Base-by-base conservation (phyloP, 2,888 invertebrate genomes). In the Chydorus sphaericus region DNA sequence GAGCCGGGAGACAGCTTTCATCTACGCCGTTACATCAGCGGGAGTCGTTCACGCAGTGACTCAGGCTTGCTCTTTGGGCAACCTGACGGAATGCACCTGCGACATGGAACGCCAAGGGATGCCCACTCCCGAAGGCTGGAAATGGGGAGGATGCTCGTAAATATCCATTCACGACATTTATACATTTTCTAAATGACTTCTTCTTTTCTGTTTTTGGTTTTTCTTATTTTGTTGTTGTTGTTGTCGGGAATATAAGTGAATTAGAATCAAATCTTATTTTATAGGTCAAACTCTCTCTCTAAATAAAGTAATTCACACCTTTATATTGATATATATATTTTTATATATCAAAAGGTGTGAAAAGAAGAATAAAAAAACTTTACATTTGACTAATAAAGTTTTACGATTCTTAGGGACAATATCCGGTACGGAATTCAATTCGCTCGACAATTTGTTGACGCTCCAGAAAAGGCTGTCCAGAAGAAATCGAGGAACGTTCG, bases 41-140 rank as follows among this genome's bases (percentile, higher is more conserved):
- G 76, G 76, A 7, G 75, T 77, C 28, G 75, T 76, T 37, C 74
- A 76, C 62, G 71, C 76, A 6, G 72, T 77, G 31, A 76, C 77
- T 10, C 71, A 73, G 61, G 72, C 75, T 16, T 77, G 77, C 64
- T 74, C 73, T 60, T 70, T 72, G 3, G 77, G 77, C 20, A 75
- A 76, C 65, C 66, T 78, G 51, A 75, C 75, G 16, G 76, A 76
- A 62, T 78, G 77, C 64, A 71, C 73, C 59, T 78, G 77, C 65
- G 73, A 73, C 65, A 63, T 67, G 57, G 65, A 66, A 39, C 66
- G 68, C 51, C 69, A 71, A 58, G 72, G 72, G 20, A 65, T 67
- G 58, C 63, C 69, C 6, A 70, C 72, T 18, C 70, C 71, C 3
- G 74, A 71, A 60, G 75, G 73, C 8, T 76, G 75, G 75, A 73